Conservation (phyloP, 2,113 vertebrate species). For the Hirundichthys speculiger region DNA sequence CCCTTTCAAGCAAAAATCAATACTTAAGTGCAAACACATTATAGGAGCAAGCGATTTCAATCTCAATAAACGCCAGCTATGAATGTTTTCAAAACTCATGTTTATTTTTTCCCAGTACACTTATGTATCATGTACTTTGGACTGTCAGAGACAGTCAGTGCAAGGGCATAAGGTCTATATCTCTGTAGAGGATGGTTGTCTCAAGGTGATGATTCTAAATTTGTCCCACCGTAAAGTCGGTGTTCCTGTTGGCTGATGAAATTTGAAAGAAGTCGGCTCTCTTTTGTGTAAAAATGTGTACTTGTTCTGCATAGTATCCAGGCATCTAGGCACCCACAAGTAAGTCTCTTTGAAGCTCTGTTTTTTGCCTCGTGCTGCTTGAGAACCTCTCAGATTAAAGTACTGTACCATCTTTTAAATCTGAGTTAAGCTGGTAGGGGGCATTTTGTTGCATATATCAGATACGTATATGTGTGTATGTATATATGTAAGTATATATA, state of each 20-base stretch:
- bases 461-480: no score
- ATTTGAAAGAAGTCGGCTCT: background rate
- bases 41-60: conserved; percentile 1
- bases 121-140: conserved; percentile 1
- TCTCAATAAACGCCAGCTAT: conserved; percentile 14
- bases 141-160: background rate
- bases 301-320: background rate
- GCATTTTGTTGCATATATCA: background rate
- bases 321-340: background rate
- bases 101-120: conserved; percentile 1
- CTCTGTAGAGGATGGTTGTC: background rate
- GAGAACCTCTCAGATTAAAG: conserved; percentile 17
- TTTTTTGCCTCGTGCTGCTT: conserved; percentile 11
- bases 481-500: no score
- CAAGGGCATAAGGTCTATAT: background rate
- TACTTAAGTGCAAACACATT: conserved; percentile 5
- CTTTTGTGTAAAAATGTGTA: background rate
- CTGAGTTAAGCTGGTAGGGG: background rate
- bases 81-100: conserved; percentile 2
- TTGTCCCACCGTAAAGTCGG: background rate
- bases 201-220: background rate
- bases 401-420: conserved; percentile 6
- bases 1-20: conserved; percentile 35
- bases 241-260: background rate
- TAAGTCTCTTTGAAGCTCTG: conserved; percentile 20